phyloP scores from a whole-genome alignment of 1,140 invertebrate genomes.

The Drosophila bifasciata region DNA sequence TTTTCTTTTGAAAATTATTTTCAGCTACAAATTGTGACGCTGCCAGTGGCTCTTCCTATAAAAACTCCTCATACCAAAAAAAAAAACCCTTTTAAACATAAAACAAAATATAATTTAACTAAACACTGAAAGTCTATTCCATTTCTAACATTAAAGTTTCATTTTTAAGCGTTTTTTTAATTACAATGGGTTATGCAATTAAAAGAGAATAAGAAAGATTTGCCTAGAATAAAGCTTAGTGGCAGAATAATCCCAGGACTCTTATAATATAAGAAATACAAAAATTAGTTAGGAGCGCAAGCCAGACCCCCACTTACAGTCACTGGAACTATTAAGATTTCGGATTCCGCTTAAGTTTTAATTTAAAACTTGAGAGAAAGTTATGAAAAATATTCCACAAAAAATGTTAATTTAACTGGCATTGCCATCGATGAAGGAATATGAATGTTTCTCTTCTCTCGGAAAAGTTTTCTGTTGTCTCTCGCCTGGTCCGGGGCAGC shows the following conservation, averaged over 20 bases:
- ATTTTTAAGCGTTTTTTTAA: constrained; percentile 24
- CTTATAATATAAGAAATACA: constrained; percentile 33
- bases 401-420: neutral
- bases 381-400: neutral
- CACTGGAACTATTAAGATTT: constrained; percentile 19
- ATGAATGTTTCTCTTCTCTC: neutral
- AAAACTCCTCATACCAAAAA: too few species aligned
- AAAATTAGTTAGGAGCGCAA: constrained; percentile 34
- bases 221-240: constrained; percentile 35
- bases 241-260: constrained; percentile 7
- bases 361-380: constrained; percentile 20
- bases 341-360: constrained; percentile 23
- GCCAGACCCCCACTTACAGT: neutral
- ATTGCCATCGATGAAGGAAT: neutral
- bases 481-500: too few species aligned
- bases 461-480: too few species aligned
- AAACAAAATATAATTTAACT: constrained; percentile 1
- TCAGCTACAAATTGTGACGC: too few species aligned
- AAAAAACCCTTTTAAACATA: neutral
- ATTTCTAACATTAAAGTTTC: neutral
- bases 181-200: constrained; percentile 27
- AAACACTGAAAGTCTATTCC: neutral
- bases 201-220: constrained; percentile 24
- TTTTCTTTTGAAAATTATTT: too few species aligned
- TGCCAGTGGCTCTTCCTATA: too few species aligned